Evolutionary conservation across 1,140 invertebrate species (phyloP).

Genomic region (Eumaeus atala): DNA sequence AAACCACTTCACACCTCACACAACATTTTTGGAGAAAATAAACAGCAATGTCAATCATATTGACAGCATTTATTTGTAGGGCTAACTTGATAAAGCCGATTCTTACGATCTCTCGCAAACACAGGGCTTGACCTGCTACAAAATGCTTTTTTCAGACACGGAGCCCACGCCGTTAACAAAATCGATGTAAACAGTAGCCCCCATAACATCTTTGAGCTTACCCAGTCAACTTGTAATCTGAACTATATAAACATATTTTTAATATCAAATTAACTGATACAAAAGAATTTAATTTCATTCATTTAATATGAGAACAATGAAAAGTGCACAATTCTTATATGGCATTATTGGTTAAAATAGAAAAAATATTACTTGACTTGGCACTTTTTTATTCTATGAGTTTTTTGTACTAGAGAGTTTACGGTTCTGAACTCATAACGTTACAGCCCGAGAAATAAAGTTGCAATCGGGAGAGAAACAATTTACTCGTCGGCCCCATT

Average conservation of each 20-base stretch:
- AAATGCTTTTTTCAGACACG: constrained; percentile 42
- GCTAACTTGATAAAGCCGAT: constrained; percentile 43
- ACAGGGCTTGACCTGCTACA: constrained; percentile 39
- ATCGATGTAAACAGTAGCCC: constrained; percentile 32
- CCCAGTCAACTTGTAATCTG: constrained; percentile 11
- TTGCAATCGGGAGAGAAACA: no score
- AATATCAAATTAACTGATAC: neutral
- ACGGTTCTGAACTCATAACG: no score
- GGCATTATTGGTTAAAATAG: no score
- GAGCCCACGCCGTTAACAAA: constrained; percentile 41
- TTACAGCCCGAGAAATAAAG: no score
- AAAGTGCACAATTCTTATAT: no score
- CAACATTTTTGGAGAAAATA: no score
- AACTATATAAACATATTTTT: constrained; percentile 3
- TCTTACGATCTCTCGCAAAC: constrained; percentile 53
- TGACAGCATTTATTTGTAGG: constrained; percentile 44
- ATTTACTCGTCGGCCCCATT: no score
- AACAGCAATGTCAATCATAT: no score
- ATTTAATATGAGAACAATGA: neutral
- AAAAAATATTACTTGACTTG: no score
- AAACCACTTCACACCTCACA: no score
- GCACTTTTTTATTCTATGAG: no score
- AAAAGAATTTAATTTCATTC: neutral
- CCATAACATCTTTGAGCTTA: constrained; percentile 36
- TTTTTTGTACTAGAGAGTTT: no score